Evolutionary conservation across 2,113 vertebrate genomes (phyloP), one percentile per base, ranked within the genome.

Genomic region (Sebastes schlegelii): DNA sequence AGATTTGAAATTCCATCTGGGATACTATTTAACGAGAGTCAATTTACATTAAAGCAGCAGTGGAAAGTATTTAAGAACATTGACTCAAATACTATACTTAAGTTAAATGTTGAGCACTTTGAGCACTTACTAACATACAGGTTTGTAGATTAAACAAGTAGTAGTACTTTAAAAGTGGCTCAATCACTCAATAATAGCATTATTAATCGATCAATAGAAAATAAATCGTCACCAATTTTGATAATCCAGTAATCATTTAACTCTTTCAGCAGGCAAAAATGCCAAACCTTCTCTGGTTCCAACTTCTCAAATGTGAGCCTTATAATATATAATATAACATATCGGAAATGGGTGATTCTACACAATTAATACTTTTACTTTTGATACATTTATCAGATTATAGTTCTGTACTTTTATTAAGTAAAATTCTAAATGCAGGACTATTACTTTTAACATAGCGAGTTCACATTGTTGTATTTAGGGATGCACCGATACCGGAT

Each of bases 1-100:
- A 49, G 4, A 84, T 69, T 54, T 70, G 19, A 19, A 61, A 46
- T 71, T 77, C 16, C 34, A 14, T 40, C 61, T 46, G 23, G n/a
- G 61, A 70, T 67, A 26, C n/a, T 66, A 14, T 70, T 78, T 45
- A 11, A 71, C 23, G 40, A 16, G 55, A 42, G 52, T 40, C 26
- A 5, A 26, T 72, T 52, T 45, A 51, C 42, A 7, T 8, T 17
- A 2, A 43, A 55, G 8, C 48, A 65, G 9, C 8, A 40, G 5
- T 63, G 62, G 45, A 55, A 71, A 48, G 16, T 57, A 45, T 60
- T n/a, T 19, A 16, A 3, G 8, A 16, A 58, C 16, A n/a, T 51
- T 57, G 6, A 55, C 40, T 51, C 13, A 23, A n/a, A 9, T n/a
- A 52, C 5, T 46, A 43, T 9, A 58, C 40, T 75, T 23, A 8